Evolutionary conservation across 2,888 invertebrate genomes (phyloP), one percentile per base, ranked within the genome.

Genomic region (Tethea ocularis): DNA sequence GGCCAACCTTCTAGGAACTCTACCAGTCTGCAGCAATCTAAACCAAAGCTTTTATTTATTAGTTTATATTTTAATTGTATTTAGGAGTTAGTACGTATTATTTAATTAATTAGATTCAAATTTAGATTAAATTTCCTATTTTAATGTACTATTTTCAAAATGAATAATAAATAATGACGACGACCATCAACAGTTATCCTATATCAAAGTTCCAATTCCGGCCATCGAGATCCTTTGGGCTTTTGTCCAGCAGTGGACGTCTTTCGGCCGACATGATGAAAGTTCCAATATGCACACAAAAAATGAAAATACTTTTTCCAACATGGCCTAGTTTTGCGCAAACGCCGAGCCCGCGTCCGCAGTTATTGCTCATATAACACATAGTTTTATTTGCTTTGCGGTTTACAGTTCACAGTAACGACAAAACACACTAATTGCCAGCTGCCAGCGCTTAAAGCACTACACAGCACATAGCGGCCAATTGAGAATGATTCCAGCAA

Each of bases 401-500:
- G 33, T 33, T 53, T 20, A 54, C 54, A 15, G 54, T 22, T 54
- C 15, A 33, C 33, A 24, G 54, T 33, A 33, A 52, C 52, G 26
- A 29, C 53, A 23, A n/a, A 53, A 20, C 24, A n/a, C 33, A 54
- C 54, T 54, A 54, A 54, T 54, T 54, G 54, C 54, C 17, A 22
- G 53, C 33, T 24, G 33, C 24, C 33, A 53, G 24, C 33, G 53
- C 33, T 33, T 53, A 20, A 13, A 54, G 33, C 20, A 26, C 53
- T 33, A 20, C 20, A 20, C 46, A 46, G 17, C 41, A 20, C 17
- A 46, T n/a, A 33, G 22, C 22, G 22, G 54, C 33, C 54, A 54
- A 36, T 54, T 54, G 33, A 29, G 54, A 54, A 54, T 36, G 36
- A 54, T 54, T 54, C 20, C 20, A 20, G 20, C 36, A 22, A 54